Base-by-base conservation (phyloP, 2,888 invertebrate species). In the Gandaritis pyraliata region DNA sequence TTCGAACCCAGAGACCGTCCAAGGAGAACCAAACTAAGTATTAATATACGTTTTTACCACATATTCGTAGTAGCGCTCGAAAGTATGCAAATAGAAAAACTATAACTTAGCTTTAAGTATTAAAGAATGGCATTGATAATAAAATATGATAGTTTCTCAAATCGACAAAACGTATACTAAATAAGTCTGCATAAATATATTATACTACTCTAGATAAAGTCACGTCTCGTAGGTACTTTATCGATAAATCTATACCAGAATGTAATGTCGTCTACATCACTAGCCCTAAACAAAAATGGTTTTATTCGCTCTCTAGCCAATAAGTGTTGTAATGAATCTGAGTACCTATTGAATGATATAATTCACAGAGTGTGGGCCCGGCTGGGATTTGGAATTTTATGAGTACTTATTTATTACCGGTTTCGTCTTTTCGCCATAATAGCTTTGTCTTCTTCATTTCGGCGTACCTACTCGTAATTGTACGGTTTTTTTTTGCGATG, bases 241-340 rank as follows among this genome's bases (percentile, higher is more conserved):
- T 43, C 43, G 43, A 43, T 43, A 43, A 43, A 68, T 71, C 65
- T 65, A 69, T 56, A 65, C 1, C 0, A 13, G 48, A 38, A 43
- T 38, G 48, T 30, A 52, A 55, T 3, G 1, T 10, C 33, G 2
- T 13, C 45, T 61, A 52, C 85, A 75, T 70, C 87, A 80, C 85
- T 88, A 82, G 51, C 39, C 15, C 50, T 70, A 77, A 74, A 86
- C 85, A 84, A 84, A 89, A 87, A 89, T 88, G 85, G 87, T 88
- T 86, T 82, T 86, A 87, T 88, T 83, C 85, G 81, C 78, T 84
- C 80, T 88, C 86, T 85, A 86, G 83, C 86, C 86, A 86, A 88
- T 88, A 87, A 86, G 85, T 87, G 85, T 83, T 66, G 90, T 87
- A 91, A 92, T 91, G 90, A 90, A 89, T 90, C 87, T 84, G 83